Evolutionary conservation across 2,888 invertebrate genomes (phyloP), one percentile per base, ranked within the genome.

Genomic region (Oscheius sp.): DNA sequence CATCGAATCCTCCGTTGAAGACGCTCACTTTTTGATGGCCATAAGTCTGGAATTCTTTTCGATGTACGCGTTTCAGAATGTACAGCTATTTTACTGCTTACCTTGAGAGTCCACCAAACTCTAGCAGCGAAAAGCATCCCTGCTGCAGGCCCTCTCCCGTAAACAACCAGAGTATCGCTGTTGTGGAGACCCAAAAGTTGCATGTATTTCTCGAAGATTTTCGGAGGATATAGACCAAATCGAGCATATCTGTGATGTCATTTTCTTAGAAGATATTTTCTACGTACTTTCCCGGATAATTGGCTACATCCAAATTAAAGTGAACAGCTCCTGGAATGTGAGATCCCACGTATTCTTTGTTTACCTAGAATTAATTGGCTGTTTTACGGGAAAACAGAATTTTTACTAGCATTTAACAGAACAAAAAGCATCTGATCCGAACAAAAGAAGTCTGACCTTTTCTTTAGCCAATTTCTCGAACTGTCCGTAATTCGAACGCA

Each of bases 71-170:
- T n/a, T n/a, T n/a, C n/a, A n/a, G n/a, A n/a, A n/a, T n/a, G n/a
- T n/a, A n/a, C n/a, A n/a, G n/a, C n/a, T n/a, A n/a, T n/a, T n/a
- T n/a, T n/a, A n/a, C n/a, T n/a, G 67, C 57, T n/a, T 31, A 83
- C 83, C 74, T 79, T 78, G 48, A 85, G 75, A 12, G 83, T 74
- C 75, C 77, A 79, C 74, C 77, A 82, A 15, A 77, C 80, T 34
- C 82, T 71, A 10, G 83, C 78, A 4, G 84, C 79, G 61, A 78
- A 80, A 57, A 82, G 70, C 80, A 83, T 82, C 65, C 84, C 84
- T 6, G 80, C 80, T 8, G 72, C 73, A 4, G 80, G 71, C n/a
- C 84, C 84, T 34, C 84, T 63, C 29, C 78, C 70, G 72, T 84
- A 84, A 37, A 84, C 63, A 3, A 78, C 70, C 8, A 78, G 53